Conservation (phyloP, 2,797 vertebrate genomes). For the Holocentrus rufus region DNA sequence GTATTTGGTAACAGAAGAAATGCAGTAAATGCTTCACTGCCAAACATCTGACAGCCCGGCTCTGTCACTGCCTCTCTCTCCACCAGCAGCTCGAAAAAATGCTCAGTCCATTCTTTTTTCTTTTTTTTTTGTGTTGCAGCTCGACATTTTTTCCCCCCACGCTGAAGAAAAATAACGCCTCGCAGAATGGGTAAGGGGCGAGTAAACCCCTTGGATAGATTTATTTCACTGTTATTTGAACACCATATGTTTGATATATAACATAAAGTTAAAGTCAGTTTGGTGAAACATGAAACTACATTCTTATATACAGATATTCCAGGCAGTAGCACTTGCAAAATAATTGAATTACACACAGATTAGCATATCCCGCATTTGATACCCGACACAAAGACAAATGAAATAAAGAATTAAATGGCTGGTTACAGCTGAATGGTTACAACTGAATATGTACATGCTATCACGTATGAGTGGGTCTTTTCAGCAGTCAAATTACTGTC, state of each 20-base stretch:
- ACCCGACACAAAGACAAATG: slow-evolving; percentile 29
- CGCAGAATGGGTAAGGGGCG: neutral
- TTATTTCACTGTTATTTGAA: neutral
- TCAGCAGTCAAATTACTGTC: slow-evolving; percentile 21
- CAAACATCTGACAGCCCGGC: slow-evolving; percentile 50
- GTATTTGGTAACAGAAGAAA: slow-evolving; percentile 33
- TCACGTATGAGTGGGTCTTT: slow-evolving; percentile 17
- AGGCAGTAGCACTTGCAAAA: neutral
- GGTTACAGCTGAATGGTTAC: slow-evolving; percentile 7
- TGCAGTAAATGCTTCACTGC: slow-evolving; percentile 43
- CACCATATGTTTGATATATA: neutral
- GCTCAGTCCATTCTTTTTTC: slow-evolving; percentile 23
- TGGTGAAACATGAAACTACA: neutral
- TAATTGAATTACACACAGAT: slow-evolving; percentile 26
- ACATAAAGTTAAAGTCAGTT: neutral
- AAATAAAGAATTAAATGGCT: slow-evolving; percentile 21
- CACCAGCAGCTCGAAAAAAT: slow-evolving; percentile 57
- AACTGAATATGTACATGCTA: slow-evolving; percentile 6
- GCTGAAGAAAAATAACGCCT: slow-evolving; percentile 19
- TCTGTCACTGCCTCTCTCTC: slow-evolving; percentile 47
- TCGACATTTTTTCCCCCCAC: slow-evolving; percentile 15
- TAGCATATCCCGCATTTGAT: slow-evolving; percentile 10
- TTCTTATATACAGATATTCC: neutral
- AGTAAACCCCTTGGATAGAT: neutral
- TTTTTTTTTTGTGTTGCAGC: no score